phyloP scores from a whole-genome alignment of 2,797 vertebrate genomes.

The Zalophus californianus region DNA sequence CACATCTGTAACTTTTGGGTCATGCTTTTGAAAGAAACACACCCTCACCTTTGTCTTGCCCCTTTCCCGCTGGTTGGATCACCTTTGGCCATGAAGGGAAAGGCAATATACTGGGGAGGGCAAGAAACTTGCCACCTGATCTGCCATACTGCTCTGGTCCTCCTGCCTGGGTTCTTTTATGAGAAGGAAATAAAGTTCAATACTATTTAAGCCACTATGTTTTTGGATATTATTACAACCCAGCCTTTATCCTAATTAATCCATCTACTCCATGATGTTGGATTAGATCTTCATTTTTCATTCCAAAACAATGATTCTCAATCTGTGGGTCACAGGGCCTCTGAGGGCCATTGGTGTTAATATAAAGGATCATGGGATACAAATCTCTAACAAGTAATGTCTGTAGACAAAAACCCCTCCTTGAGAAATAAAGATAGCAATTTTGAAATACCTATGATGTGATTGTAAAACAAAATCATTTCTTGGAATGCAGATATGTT shows the following conservation, averaged over 20 bases:
- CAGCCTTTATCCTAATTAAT: neutral
- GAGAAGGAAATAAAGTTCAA: neutral
- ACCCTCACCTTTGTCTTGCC: neutral
- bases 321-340: neutral
- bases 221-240: neutral
- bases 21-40: neutral
- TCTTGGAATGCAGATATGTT: neutral
- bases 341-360: neutral
- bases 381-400: neutral
- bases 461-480: neutral
- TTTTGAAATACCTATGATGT: neutral
- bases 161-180: neutral
- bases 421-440: neutral
- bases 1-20: neutral
- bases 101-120: neutral
- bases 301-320: constrained; percentile 13
- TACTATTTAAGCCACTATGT: neutral
- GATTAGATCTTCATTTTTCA: neutral
- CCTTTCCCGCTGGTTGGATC: neutral
- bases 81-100: neutral
- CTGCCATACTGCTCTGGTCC: neutral
- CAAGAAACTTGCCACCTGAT: neutral
- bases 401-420: neutral
- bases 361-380: neutral
- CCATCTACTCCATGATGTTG: neutral